Conservation (phyloP, 2,797 vertebrate genomes). For the Agapornis canus region DNA sequence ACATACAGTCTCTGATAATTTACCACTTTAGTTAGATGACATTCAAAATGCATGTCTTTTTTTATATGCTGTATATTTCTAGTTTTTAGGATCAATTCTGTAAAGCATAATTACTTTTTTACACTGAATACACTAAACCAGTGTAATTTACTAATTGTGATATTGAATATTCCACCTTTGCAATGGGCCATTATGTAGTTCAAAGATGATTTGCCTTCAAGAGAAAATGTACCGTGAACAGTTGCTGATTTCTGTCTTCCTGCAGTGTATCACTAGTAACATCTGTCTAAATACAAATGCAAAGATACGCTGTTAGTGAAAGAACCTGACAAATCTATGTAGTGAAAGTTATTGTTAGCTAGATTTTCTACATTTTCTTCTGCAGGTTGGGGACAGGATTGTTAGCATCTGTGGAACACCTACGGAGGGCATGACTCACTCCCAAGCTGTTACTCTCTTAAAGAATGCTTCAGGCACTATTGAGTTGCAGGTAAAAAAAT, state of each 20-base stretch:
- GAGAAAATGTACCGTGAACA: not conserved
- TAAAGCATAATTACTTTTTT: not conserved
- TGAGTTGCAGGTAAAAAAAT: slow-evolving; percentile 87
- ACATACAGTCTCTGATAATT: not conserved
- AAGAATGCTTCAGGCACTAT: slow-evolving; percentile 90
- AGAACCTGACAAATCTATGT: not conserved
- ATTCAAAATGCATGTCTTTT: not conserved
- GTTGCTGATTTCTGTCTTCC: not conserved
- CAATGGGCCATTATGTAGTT: not conserved
- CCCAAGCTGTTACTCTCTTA: slow-evolving; percentile 90
- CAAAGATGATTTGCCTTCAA: not conserved
- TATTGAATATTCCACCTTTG: not conserved
- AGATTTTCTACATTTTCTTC: not conserved
- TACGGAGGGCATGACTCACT: slow-evolving; percentile 92
- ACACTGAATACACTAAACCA: not conserved
- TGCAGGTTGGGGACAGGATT: slow-evolving; percentile 94
- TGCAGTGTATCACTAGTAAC: not conserved
- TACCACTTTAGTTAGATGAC: not conserved
- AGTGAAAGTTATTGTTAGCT: not conserved
- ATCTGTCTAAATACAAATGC: not conserved
- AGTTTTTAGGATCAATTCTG: not conserved
- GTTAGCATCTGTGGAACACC: slow-evolving; percentile 90
- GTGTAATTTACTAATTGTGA: not conserved
- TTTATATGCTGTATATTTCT: not conserved
- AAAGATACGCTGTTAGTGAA: not conserved